These are phyloP conservation scores for Eudemis profundana DNA, from an alignment of 2,888 invertebrate species.

Conservation along the genomic window DNA sequence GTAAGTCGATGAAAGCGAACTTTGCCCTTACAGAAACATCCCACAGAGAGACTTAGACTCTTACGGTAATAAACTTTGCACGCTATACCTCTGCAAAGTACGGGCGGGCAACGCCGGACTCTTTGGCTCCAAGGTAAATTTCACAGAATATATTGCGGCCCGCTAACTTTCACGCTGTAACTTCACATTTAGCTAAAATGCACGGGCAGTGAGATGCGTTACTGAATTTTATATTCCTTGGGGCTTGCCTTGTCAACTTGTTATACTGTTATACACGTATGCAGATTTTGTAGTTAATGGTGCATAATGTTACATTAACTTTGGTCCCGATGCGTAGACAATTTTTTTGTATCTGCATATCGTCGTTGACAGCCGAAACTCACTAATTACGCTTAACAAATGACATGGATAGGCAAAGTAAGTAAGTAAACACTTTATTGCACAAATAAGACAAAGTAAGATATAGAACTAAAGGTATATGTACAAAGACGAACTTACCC, in stretches of 20 bases:
- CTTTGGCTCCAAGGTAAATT: slow-evolving; percentile 31
- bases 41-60: slow-evolving; percentile 18
- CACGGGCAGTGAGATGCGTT: slow-evolving; percentile 24
- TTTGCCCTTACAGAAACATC: slow-evolving; percentile 24
- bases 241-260: slow-evolving; percentile 25
- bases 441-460: no score
- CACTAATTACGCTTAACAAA: no score
- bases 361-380: no score
- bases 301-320: not conserved
- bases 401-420: no score
- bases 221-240: slow-evolving; percentile 27
- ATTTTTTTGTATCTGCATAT: not conserved
- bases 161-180: slow-evolving; percentile 32
- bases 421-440: no score
- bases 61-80: slow-evolving; percentile 29
- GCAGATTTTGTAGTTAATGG: slow-evolving; percentile 11
- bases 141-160: slow-evolving; percentile 34
- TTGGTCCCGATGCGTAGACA: not conserved
- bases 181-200: slow-evolving; percentile 34
- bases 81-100: slow-evolving; percentile 22
- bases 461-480: no score
- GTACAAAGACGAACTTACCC: no score
- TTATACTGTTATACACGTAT: slow-evolving; percentile 1
- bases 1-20: slow-evolving; percentile 3
- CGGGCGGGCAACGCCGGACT: slow-evolving; percentile 15